Base-by-base conservation (phyloP, 2,888 invertebrate species). In the Aethes cnicana region DNA sequence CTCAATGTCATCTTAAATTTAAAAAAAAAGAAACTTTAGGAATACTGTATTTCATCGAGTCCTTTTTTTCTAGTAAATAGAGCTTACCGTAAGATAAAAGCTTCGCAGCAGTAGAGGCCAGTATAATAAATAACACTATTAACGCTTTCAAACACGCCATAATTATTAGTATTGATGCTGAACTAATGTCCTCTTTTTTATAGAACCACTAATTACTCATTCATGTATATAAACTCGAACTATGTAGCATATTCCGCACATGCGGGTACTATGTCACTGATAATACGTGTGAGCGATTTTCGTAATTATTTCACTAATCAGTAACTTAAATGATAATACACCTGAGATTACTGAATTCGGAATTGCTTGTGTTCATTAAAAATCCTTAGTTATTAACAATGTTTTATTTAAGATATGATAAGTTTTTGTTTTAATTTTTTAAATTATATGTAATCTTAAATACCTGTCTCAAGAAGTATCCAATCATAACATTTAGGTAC, bases 71-170 rank as follows among this genome's bases (percentile, higher is more conserved):
- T n/a, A n/a, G n/a, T n/a, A n/a, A n/a, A n/a, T n/a, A n/a, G n/a
- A 30, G 61, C 70, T 68, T 71, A 87, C 87, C 84, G 62, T 70
- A 57, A 23, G 77, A 69, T 47, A 84, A 62, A 16, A 81, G 64
- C 35, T 66, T 64, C 18, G 81, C 77, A 43, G 70, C 63, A 53
- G 64, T 63, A 25, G 65, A 61, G 35, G 63, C 57, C 33, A 77
- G 52, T 56, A 81, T 42, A 42, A 77, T 55, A 53, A 77, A 54
- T 53, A 77, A 37, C 41, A 74, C 58, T 56, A 74, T 57, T 56
- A 77, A 55, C 69, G 71, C 68, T 65, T 72, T 81, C 84, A 87
- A 84, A 56, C 64, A 77, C 54, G 55, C 53, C 50, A 54, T 48
- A 48, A 44, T 54, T 50, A 54, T 55, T 53, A 50, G 58, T 61